phyloP scores from a whole-genome alignment of 2,113 vertebrate species.

The Corythaeola cristata region DNA sequence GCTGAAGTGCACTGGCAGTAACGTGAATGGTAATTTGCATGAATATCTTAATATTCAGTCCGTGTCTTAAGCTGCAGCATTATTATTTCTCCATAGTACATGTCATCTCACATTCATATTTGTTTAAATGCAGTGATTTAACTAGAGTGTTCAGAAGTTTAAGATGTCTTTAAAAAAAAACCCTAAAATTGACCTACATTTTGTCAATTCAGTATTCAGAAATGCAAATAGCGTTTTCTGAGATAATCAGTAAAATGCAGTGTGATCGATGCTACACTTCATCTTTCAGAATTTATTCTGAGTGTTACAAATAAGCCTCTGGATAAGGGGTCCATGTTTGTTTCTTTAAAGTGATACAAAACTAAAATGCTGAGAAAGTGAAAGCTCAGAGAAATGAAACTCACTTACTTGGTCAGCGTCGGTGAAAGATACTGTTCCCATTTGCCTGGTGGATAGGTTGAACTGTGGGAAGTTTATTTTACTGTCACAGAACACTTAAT shows the following conservation, averaged over 20 bases:
- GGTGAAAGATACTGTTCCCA: accelerated
- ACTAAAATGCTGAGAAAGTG: background rate
- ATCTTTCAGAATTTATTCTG: background rate
- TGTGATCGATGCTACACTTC: background rate
- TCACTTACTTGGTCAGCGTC: background rate
- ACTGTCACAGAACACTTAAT: accelerated
- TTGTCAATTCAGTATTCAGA: conserved; percentile 8
- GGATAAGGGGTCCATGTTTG: accelerated
- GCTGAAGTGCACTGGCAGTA: background rate
- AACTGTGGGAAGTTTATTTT: background rate
- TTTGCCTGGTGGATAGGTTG: background rate
- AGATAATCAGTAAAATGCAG: background rate
- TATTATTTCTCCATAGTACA: background rate
- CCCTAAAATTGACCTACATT: conserved; percentile 8
- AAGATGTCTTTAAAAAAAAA: background rate
- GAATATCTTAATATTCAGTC: background rate
- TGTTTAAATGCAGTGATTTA: background rate
- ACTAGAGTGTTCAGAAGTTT: background rate
- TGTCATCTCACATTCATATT: background rate
- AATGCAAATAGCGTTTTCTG: conserved; percentile 18
- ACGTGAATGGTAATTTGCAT: background rate
- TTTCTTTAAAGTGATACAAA: background rate
- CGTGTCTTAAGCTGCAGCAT: background rate
- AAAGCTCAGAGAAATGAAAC: background rate
- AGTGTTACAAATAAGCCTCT: background rate